Evolutionary conservation across 64 coral and sea anemone genomes (phyloP).

Genomic region (Porites australiensis): DNA sequence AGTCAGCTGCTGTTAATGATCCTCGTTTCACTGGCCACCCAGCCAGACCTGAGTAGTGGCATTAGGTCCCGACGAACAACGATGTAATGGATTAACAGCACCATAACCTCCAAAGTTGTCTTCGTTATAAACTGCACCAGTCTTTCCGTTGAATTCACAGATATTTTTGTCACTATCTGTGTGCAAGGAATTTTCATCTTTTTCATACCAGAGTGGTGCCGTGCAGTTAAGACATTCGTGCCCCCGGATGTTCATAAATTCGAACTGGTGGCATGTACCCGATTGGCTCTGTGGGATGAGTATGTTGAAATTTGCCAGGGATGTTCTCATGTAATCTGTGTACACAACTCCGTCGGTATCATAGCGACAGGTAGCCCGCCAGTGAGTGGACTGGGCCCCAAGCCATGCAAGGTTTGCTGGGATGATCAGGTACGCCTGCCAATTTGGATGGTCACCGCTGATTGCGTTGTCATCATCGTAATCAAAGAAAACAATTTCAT

Average conservation of each 20-base stretch:
- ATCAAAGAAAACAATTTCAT: not conserved
- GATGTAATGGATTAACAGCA: not conserved
- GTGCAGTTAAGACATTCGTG: slow-evolving; percentile 16
- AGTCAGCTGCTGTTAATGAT: no score
- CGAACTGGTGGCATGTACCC: not conserved
- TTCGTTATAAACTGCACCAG: not conserved
- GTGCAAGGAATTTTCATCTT: not conserved
- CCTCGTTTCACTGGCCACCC: not conserved
- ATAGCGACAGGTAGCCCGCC: slow-evolving; percentile 21
- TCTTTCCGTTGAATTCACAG: slow-evolving; percentile 2
- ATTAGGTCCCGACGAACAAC: not conserved
- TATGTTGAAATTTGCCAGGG: slow-evolving; percentile 14
- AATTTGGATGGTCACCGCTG: slow-evolving; percentile 2
- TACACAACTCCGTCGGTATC: no score
- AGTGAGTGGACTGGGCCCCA: slow-evolving; percentile 4
- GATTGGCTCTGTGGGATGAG: not conserved
- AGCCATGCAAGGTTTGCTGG: not conserved
- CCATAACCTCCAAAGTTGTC: slow-evolving; percentile 26
- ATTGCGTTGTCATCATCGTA: not conserved
- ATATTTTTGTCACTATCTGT: not conserved
- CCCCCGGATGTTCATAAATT: slow-evolving; percentile 53
- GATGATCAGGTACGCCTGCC: slow-evolving; percentile 1
- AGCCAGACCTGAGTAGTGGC: slow-evolving; percentile 41
- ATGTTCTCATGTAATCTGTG: not conserved
- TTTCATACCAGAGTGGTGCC: not conserved